Percentiles rank a stretch among this genome's conserved stretches.
Evolutionary conservation across 2,113 vertebrate genomes (phyloP).

Genomic region (Silurus glanis): DNA sequence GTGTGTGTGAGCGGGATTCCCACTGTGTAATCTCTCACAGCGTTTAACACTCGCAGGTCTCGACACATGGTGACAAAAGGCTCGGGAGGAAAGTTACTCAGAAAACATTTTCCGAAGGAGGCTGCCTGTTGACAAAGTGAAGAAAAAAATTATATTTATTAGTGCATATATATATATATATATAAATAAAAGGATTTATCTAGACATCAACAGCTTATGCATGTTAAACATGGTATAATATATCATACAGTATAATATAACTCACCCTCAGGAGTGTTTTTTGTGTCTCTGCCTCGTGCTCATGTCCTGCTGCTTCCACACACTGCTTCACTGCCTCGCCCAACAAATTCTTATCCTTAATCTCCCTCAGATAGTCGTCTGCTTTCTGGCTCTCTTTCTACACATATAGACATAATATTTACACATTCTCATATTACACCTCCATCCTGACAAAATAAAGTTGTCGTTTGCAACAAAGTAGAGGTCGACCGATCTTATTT

Average conservation of each 20-base stretch:
- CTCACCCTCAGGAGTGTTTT: conserved; percentile 88
- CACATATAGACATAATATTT: conserved; percentile 4
- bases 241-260: not conserved
- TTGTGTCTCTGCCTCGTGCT: conserved; percentile 84
- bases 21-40: conserved; percentile 81
- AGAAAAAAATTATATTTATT: not conserved
- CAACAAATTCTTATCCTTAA: conserved; percentile 87
- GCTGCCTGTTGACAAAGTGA: conserved; percentile 70
- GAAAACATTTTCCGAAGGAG: conserved; percentile 86
- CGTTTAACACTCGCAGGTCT: conserved; percentile 83
- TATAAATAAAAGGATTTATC: too few species aligned
- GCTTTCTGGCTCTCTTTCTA: conserved; percentile 97
- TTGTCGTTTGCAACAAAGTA: too few species aligned
- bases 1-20: conserved; percentile 83
- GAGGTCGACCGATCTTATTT: too few species aligned
- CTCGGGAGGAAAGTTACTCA: conserved; percentile 79
- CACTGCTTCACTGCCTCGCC: conserved; percentile 87
- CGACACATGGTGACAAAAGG: conserved; percentile 80
- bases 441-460: not conserved
- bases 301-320: conserved; percentile 87
- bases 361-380: conserved; percentile 93
- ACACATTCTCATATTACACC: not conserved
- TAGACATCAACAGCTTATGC: not conserved
- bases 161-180: not conserved
- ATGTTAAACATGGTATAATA: not conserved